Conservation (phyloP, 1,140 invertebrate species). For the Vanessa atalanta region DNA sequence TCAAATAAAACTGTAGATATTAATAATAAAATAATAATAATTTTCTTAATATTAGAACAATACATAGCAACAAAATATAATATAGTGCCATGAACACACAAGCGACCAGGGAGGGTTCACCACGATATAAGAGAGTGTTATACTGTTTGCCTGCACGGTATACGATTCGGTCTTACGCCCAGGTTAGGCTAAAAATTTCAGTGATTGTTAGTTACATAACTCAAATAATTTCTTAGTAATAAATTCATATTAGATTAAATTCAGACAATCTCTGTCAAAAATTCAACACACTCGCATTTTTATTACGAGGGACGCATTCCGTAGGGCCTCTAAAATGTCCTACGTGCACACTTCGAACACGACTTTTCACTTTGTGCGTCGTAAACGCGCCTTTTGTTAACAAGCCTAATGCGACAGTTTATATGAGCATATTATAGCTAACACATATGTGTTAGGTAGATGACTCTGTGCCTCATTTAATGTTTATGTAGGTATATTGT, state of each 20-base stretch:
- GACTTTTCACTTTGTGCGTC: conserved; percentile 62
- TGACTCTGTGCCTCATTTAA: neutral
- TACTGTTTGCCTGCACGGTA: too few species aligned
- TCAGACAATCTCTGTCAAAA: neutral
- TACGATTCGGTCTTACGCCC: too few species aligned
- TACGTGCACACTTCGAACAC: conserved; percentile 43
- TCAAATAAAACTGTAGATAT: too few species aligned
- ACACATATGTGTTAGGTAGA: neutral
- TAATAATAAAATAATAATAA: too few species aligned
- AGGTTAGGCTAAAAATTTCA: too few species aligned
- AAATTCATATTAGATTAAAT: conserved; percentile 3
- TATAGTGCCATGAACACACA: too few species aligned
- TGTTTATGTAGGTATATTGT: neutral
- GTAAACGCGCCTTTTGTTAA: conserved; percentile 72
- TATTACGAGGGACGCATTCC: neutral
- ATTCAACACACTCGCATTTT: neutral
- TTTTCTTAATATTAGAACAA: too few species aligned
- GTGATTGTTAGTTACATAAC: too few species aligned
- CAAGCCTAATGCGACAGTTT: conserved; percentile 44
- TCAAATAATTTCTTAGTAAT: too few species aligned
- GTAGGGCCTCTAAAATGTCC: conserved; percentile 15
- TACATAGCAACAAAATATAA: too few species aligned
- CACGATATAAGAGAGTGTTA: too few species aligned
- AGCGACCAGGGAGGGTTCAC: too few species aligned
- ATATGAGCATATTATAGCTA: neutral